These are phyloP conservation scores for Guaruba guarouba DNA, from an alignment of 2,113 vertebrate genomes.

Conservation along the genomic window DNA sequence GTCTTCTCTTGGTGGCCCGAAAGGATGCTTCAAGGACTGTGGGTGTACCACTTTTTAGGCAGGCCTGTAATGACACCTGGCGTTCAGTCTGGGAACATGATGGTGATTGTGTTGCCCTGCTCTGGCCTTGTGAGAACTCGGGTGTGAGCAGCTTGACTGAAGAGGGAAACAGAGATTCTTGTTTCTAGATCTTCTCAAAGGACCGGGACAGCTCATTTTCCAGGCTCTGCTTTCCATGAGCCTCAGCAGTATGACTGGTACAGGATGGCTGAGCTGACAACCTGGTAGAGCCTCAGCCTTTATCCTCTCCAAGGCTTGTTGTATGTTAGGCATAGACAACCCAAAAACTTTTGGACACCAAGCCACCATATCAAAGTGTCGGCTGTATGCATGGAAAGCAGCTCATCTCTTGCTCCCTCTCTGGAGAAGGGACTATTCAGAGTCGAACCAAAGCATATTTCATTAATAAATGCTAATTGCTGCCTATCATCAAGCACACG, in stretches of 20 bases:
- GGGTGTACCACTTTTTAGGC: background rate
- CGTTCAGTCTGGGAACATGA: background rate
- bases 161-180: background rate
- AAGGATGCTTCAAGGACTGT: background rate
- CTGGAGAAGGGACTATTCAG: background rate
- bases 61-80: background rate
- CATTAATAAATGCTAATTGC: conserved; percentile 22
- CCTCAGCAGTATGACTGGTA: background rate
- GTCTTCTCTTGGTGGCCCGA: background rate
- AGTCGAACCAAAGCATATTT: background rate
- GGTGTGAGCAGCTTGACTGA: background rate
- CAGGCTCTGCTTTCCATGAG: fast-evolving
- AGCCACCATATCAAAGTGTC: background rate
- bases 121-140: background rate
- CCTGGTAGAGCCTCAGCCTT: background rate
- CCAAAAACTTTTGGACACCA: background rate
- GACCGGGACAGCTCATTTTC: fast-evolving
- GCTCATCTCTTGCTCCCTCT: background rate
- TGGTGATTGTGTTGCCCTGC: background rate
- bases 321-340: background rate
- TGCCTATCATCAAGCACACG: background rate
- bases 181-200: background rate
- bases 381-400: background rate
- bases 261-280: background rate
- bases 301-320: background rate